phyloP scores from a whole-genome alignment of 2,888 invertebrate species.

The Xylophagus ater region DNA sequence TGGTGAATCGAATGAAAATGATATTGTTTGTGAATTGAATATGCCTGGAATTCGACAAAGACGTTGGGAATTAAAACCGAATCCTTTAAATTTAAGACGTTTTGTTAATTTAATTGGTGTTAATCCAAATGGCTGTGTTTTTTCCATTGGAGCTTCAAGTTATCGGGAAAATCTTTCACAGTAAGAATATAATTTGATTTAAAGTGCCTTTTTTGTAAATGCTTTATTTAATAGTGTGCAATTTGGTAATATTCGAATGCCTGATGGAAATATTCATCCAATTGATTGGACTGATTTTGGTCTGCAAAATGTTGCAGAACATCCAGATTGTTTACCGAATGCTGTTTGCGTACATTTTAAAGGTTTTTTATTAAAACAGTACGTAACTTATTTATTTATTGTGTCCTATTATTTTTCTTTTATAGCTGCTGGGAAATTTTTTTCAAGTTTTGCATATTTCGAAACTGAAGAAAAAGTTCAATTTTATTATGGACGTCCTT shows the following conservation, averaged over 20 bases:
- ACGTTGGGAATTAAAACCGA: constrained; percentile 35
- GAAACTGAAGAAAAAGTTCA: constrained; percentile 15
- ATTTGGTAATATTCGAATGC: constrained; percentile 44
- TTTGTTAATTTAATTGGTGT: constrained; percentile 36
- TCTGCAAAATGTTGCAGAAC: constrained; percentile 41
- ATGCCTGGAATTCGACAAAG: constrained; percentile 44
- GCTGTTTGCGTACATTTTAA: constrained; percentile 41
- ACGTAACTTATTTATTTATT: too few species aligned
- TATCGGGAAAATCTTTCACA: constrained; percentile 44
- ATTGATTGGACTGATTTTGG: constrained; percentile 42
- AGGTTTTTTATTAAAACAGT: too few species aligned
- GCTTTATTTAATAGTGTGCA: constrained; percentile 39
- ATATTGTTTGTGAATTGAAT: constrained; percentile 29
- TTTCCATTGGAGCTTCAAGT: constrained; percentile 44
- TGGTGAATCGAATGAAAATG: too few species aligned
- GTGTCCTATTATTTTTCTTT: too few species aligned
- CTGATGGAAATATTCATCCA: constrained; percentile 35
- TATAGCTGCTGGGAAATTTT: constrained; percentile 24
- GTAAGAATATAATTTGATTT: constrained; percentile 39
- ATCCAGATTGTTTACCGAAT: constrained; percentile 37
- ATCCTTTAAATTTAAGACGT: constrained; percentile 27
- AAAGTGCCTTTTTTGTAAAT: constrained; percentile 20
- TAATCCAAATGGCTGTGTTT: constrained; percentile 46
- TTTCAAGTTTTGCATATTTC: constrained; percentile 21
- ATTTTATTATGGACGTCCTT: constrained; percentile 28